Base-by-base conservation (phyloP, 2,888 invertebrate species). In the Tenodera sinensis region DNA sequence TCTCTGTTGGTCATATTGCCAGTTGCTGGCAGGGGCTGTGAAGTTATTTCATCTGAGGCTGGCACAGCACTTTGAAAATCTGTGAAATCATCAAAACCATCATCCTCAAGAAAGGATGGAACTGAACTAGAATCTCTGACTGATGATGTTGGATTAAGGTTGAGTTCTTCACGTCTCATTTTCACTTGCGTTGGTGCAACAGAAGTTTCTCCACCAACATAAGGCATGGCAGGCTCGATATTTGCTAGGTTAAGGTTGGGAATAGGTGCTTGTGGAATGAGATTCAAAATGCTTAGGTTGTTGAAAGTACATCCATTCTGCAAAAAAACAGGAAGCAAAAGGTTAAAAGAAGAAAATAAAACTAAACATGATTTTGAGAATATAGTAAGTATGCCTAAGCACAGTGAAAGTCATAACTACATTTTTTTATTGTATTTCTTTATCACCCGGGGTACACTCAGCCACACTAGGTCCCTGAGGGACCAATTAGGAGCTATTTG, bases 21-120 rank as follows among this genome's bases (percentile, higher is more conserved):
- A 6, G 54, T 71, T 20, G 25, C 25, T 20, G 54, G 25, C 15
- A 71, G 4, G 4, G 3, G 20, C 4, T 71, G 27, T 54, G 42
- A 8, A 25, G 71, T 8, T 30, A 15, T 28, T 71, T 81, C 81
- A 71, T 42, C 20, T 15, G 28, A n/a, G 20, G 71, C 2, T 71
- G 84, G n/a, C 12, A 90, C 88, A 30, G 92, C 92, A 91, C 94
- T 94, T 91, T 94, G 94, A 90, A 94, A 94, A 47, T 94, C 94
- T 1, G 93, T 93, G 91, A 94, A 94, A 27, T 94, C 94, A 90
- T 94, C 94, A 89, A 91, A 91, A 86, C 89, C 89, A 84, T 88
- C 90, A 83, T 86, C 88, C 71, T 28, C 88, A 82, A 85, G 30
- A 83, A 27, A 27, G 9, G 85, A 87, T 12, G 83, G 84, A 30